A percentile compares a stretch with the other conserved stretches of the same genome.
These are phyloP conservation scores for Drosophila formosana DNA, from an alignment of 2,888 invertebrate species.

Conservation along the genomic window DNA sequence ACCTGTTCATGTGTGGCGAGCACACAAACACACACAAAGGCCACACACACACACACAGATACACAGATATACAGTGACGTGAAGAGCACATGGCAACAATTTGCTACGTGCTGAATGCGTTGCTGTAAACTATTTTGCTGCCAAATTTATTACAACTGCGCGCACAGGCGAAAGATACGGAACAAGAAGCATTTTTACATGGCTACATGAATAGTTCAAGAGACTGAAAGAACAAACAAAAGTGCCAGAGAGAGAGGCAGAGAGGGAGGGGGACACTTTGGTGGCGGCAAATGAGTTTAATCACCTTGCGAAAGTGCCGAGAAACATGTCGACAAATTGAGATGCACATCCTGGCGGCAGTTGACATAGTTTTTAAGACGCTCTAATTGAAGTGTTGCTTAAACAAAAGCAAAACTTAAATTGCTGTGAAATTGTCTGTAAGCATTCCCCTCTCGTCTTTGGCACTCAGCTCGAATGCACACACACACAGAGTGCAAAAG, in stretches of 20 bases:
- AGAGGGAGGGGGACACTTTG: neutral
- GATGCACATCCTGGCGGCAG: slow-evolving; percentile 58
- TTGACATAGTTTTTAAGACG: slow-evolving; percentile 74
- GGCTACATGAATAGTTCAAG: slow-evolving; percentile 2
- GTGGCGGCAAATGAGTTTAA: slow-evolving; percentile 73
- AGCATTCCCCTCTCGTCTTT: slow-evolving; percentile 19
- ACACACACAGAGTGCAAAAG: slow-evolving; percentile 21
- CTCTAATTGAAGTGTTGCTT: slow-evolving; percentile 81
- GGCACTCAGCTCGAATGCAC: neutral
- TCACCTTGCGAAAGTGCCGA: slow-evolving; percentile 70
- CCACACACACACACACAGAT: neutral
- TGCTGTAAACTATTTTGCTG: slow-evolving; percentile 72
- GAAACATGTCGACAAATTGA: slow-evolving; percentile 53
- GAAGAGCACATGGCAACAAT: slow-evolving; percentile 59
- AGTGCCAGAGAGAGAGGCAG: neutral
- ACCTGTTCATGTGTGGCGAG: slow-evolving; percentile 64
- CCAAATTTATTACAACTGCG: slow-evolving; percentile 60
- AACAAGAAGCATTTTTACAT: slow-evolving; percentile 33
- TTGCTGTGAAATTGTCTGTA: slow-evolving; percentile 74
- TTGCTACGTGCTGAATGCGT: slow-evolving; percentile 72
- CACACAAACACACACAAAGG: slow-evolving; percentile 9
- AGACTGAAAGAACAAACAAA: slow-evolving; percentile 3
- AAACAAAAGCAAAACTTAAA: slow-evolving; percentile 80
- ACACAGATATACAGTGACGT: neutral
- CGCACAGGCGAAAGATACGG: slow-evolving; percentile 31